phyloP scores from a whole-genome alignment of 2,113 vertebrate genomes.

The Tyrannus savana region DNA sequence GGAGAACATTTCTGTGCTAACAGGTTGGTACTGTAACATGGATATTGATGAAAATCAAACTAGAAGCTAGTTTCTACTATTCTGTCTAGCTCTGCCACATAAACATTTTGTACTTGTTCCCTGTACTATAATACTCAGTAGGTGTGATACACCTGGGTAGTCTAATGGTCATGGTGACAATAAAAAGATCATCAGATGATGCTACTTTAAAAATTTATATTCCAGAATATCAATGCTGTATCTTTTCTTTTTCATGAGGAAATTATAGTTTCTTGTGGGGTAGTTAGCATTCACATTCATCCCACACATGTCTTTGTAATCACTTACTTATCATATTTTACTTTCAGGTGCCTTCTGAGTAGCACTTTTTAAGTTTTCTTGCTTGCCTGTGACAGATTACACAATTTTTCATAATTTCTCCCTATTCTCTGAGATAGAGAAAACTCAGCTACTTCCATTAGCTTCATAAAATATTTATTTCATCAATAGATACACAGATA shows the following conservation, averaged over 20 bases:
- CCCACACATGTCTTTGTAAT: neutral
- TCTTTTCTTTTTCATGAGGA: neutral
- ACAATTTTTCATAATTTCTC: neutral
- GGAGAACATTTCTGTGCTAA: neutral
- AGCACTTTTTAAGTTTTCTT: neutral
- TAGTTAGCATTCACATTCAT: neutral
- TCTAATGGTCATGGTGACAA: neutral
- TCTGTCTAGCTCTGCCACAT: neutral
- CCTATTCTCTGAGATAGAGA: neutral
- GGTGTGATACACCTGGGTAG: neutral
- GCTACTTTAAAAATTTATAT: neutral
- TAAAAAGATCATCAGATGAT: neutral
- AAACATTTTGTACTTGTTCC: neutral
- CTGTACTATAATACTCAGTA: neutral
- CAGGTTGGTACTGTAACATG: neutral
- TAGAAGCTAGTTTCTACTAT: neutral
- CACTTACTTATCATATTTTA: neutral
- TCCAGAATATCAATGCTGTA: neutral
- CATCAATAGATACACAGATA: neutral
- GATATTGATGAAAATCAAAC: neutral
- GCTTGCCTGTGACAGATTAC: neutral
- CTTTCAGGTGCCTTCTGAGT: neutral
- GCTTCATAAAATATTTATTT: constrained; percentile 5
- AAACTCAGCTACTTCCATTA: neutral
- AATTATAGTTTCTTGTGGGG: neutral